Percentiles rank a stretch among this genome's conserved stretches.
Evolutionary conservation across 2,888 invertebrate species (phyloP).

Genomic region (Rapana venosa): DNA sequence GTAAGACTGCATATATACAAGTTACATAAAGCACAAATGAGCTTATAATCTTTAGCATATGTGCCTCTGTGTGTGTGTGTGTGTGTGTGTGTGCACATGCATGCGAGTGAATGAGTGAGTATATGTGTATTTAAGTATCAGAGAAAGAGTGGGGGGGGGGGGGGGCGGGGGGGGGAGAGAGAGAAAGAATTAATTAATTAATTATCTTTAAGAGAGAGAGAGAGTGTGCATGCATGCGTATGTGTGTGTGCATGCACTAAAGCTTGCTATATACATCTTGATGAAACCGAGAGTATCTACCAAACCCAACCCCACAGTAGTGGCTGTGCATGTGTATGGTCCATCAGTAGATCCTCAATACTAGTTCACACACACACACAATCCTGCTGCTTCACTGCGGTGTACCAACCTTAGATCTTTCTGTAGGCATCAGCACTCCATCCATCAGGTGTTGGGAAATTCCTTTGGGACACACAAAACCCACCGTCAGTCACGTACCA

Average conservation of each 20-base stretch:
- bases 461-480: constrained; percentile 81
- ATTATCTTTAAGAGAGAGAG: too few relatives aligned
- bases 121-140: neutral
- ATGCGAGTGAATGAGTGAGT: neutral
- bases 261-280: too few relatives aligned
- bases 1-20: neutral
- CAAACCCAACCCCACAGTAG: too few relatives aligned
- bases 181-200: too few relatives aligned
- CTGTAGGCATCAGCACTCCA: constrained; percentile 85
- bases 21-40: neutral
- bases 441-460: constrained; percentile 90
- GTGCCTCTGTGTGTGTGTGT: neutral
- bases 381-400: too few relatives aligned
- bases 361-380: too few relatives aligned
- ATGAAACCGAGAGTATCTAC: too few relatives aligned
- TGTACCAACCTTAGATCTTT: constrained; percentile 77
- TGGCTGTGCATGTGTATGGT: too few relatives aligned
- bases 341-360: too few relatives aligned
- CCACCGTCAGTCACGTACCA: neutral
- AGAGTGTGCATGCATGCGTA: neutral
- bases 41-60: neutral
- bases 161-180: neutral
- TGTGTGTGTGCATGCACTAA: too few relatives aligned
- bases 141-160: neutral
- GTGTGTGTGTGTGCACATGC: neutral